phyloP scores from a whole-genome alignment of 2,888 invertebrate species.

The Aquatica leii region DNA sequence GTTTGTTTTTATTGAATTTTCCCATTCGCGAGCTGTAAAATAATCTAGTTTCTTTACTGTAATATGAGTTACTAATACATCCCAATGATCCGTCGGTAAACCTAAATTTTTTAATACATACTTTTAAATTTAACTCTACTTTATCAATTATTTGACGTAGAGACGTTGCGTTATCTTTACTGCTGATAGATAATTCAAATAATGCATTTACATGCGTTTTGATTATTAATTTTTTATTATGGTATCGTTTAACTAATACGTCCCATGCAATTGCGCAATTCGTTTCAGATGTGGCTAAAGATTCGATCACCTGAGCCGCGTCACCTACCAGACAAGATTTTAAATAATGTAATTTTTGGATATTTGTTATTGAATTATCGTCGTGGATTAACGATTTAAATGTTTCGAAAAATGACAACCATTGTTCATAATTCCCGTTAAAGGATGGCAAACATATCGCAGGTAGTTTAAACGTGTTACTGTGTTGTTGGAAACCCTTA shows the following conservation, averaged over 20 bases:
- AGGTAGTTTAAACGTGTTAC: conserved; percentile 8
- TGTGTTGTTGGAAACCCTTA: not conserved
- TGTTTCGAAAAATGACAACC: conserved; percentile 14
- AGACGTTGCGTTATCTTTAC: not conserved
- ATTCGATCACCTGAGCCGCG: conserved; percentile 4
- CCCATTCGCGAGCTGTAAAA: conserved; percentile 17
- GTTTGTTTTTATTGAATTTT: too few relatives aligned
- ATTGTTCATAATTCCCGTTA: conserved; percentile 8
- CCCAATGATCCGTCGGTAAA: conserved; percentile 12
- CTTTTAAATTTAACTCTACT: not conserved
- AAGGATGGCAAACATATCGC: conserved; percentile 13
- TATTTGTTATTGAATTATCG: not conserved
- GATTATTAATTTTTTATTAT: conserved; percentile 11
- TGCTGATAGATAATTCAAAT: too few relatives aligned
- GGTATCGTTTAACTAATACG: not conserved
- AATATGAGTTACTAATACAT: conserved; percentile 12
- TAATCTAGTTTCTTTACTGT: conserved; percentile 13
- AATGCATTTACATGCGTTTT: conserved; percentile 4
- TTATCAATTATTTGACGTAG: not conserved
- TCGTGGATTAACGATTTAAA: conserved; percentile 16
- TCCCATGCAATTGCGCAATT: conserved; percentile 17
- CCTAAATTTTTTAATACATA: conserved; percentile 9
- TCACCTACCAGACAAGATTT: conserved; percentile 6
- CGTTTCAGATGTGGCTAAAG: not conserved
- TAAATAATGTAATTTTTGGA: conserved; percentile 16